Percentiles rank a stretch among this genome's conserved stretches.
phyloP scores from a whole-genome alignment of 2,797 vertebrate species.

The Melopsittacus undulatus region DNA sequence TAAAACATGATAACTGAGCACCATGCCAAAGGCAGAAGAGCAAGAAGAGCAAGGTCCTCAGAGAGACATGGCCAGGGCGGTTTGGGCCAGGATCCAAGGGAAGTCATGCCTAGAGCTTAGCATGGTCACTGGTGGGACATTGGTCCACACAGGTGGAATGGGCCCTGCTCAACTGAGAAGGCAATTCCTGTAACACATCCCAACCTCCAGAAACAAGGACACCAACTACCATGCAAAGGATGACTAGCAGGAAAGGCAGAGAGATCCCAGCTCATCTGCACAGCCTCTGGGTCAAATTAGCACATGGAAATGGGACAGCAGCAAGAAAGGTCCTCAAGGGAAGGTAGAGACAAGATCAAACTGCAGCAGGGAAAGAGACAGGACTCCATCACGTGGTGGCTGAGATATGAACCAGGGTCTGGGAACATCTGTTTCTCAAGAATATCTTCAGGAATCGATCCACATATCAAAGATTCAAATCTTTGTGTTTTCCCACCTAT shows the following conservation, averaged over 20 bases:
- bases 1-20: not conserved
- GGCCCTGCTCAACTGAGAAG: not conserved
- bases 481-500: not conserved
- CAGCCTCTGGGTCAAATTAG: conserved; percentile 21
- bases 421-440: not conserved
- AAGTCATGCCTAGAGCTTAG: not conserved
- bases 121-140: not conserved
- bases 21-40: not conserved
- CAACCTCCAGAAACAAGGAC: not conserved
- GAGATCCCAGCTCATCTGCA: not conserved
- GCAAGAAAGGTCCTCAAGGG: conserved; percentile 19
- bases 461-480: not conserved
- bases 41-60: not conserved
- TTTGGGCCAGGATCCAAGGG: not conserved
- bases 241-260: not conserved
- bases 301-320: conserved; percentile 7
- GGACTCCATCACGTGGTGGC: not conserved
- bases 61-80: not conserved
- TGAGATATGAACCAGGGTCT: not conserved
- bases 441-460: not conserved
- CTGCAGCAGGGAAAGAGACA: not conserved
- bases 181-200: not conserved
- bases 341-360: not conserved
- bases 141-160: not conserved
- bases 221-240: not conserved